Conservation (phyloP, 2,888 invertebrate species). For the Synergus itoensis region DNA sequence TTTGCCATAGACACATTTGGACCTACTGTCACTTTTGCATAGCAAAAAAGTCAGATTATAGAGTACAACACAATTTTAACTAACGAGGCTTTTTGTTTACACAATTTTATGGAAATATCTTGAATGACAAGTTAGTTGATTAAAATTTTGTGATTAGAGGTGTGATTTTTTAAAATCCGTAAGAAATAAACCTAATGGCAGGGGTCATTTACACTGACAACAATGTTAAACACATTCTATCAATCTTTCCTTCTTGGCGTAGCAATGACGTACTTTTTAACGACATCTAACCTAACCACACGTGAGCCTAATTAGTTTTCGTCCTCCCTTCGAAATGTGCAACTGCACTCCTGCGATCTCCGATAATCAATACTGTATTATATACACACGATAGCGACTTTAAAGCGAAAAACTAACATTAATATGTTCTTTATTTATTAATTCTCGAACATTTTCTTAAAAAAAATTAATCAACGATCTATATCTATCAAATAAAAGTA, state of each 20-base stretch:
- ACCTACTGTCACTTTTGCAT: too few species aligned
- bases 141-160: too few species aligned
- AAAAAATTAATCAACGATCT: not conserved
- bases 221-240: not conserved
- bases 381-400: not conserved
- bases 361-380: constrained; percentile 21
- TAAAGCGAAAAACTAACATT: not conserved
- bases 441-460: not conserved
- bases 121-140: too few species aligned
- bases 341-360: not conserved
- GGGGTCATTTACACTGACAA: not conserved
- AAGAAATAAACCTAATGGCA: not conserved
- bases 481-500: not conserved
- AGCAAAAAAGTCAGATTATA: too few species aligned
- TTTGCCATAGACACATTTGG: too few species aligned
- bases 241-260: not conserved
- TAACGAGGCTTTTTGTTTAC: too few species aligned
- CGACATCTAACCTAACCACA: constrained; percentile 4
- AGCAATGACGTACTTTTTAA: not conserved
- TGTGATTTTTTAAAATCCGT: too few species aligned
- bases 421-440: not conserved
- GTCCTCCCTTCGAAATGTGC: not conserved
- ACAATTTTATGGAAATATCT: too few species aligned
- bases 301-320: constrained; percentile 33
- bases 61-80: too few species aligned